Evolutionary conservation across 2,113 vertebrate genomes (phyloP).

Genomic region (zebrafish (Danio rerio)): DNA sequence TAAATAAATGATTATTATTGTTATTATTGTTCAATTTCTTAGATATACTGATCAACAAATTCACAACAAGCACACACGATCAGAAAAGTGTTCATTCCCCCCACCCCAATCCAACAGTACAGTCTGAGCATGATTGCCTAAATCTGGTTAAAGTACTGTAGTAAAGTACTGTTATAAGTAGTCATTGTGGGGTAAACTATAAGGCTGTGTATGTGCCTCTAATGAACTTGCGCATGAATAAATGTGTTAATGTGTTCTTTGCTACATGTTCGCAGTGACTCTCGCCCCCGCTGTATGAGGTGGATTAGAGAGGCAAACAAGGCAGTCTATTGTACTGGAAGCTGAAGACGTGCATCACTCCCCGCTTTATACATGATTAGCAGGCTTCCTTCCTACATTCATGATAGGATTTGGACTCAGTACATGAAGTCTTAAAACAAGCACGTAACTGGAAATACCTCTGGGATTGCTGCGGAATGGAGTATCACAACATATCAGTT

Average conservation of each 20-base stretch:
- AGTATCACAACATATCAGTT: background rate
- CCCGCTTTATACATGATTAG: constrained; percentile 19
- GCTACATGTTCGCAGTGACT: constrained; percentile 4
- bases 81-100: too few species aligned
- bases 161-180: background rate
- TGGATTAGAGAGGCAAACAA: constrained; percentile 52
- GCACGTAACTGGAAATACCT: constrained; percentile 17
- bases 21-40: too few species aligned
- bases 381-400: constrained; percentile 29
- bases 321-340: constrained; percentile 41
- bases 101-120: too few species aligned
- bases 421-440: constrained; percentile 5
- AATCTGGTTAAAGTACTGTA: background rate
- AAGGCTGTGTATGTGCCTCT: background rate
- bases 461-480: background rate
- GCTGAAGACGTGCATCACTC: constrained; percentile 39
- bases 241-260: constrained; percentile 39
- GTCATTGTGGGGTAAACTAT: background rate
- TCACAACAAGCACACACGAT: too few species aligned
- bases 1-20: too few species aligned
- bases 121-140: background rate
- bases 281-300: constrained; percentile 5
- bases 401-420: constrained; percentile 31
- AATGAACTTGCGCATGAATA: constrained; percentile 16
- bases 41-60: too few species aligned